These are phyloP conservation scores for Cranoglanis bouderius DNA, from an alignment of 2,113 vertebrate species.

Conservation along the genomic window DNA sequence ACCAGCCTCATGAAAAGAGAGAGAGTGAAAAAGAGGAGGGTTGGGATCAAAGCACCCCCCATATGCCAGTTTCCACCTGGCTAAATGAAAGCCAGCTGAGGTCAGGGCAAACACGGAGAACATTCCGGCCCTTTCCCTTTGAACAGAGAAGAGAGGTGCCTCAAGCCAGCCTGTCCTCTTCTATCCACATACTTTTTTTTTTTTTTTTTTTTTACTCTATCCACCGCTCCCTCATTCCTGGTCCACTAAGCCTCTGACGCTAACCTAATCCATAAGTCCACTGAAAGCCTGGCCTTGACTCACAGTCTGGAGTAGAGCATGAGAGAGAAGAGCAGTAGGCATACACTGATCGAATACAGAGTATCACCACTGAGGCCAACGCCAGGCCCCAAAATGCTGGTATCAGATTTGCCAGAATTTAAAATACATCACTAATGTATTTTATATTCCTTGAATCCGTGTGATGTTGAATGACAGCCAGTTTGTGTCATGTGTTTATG, in stretches of 20 bases:
- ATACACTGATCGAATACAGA: slow-evolving; percentile 1
- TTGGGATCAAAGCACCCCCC: slow-evolving; percentile 48
- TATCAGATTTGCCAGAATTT: background rate
- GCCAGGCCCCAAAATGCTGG: background rate
- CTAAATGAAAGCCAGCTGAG: slow-evolving; percentile 49
- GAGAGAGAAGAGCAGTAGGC: slow-evolving; percentile 20
- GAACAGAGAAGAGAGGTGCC: slow-evolving; percentile 34
- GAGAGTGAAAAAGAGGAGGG: slow-evolving; percentile 18
- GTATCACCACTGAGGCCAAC: background rate
- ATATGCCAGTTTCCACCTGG: slow-evolving; percentile 48
- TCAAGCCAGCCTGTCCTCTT: slow-evolving; percentile 34
- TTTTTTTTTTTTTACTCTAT: slow-evolving; percentile 1
- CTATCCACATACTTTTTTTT: slow-evolving; percentile 18
- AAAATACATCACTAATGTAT: background rate
- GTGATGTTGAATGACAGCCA: slow-evolving; percentile 5
- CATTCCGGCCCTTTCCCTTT: slow-evolving; percentile 34
- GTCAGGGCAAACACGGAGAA: slow-evolving; percentile 35
- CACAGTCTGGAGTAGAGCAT: background rate
- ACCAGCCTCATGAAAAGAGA: slow-evolving; percentile 18
- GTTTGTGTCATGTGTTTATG: slow-evolving; percentile 11
- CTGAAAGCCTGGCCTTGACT: slow-evolving; percentile 3
- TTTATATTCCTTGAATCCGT: background rate
- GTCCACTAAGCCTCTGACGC: background rate
- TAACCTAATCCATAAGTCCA: slow-evolving; percentile 33
- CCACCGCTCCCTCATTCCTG: slow-evolving; percentile 8